Evolutionary conservation across 2,888 invertebrate species (phyloP).

Genomic region (Xylota sylvarum): DNA sequence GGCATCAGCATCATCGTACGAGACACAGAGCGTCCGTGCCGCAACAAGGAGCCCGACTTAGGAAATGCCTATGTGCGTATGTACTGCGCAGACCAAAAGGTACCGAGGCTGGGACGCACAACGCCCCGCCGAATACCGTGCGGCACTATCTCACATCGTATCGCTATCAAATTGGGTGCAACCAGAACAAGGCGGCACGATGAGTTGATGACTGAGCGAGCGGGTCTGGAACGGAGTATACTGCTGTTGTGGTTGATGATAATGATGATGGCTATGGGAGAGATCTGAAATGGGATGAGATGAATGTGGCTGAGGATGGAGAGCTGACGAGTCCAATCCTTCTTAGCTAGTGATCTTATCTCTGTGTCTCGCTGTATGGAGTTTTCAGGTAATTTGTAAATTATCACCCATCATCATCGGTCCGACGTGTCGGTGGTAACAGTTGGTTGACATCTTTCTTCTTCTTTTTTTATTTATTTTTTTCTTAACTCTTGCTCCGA

Average conservation of each 20-base stretch:
- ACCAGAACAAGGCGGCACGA: slow-evolving; percentile 61
- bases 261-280: slow-evolving; percentile 56
- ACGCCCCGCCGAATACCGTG: slow-evolving; percentile 64
- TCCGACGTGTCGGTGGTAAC: slow-evolving; percentile 70
- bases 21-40: slow-evolving; percentile 20
- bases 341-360: slow-evolving; percentile 63
- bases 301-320: slow-evolving; percentile 60
- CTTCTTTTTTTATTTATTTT: slow-evolving; percentile 1
- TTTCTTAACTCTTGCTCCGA: slow-evolving; percentile 8
- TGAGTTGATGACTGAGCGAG: slow-evolving; percentile 35
- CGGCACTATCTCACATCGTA: slow-evolving; percentile 69
- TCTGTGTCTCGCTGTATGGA: slow-evolving; percentile 49
- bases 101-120: slow-evolving; percentile 63
- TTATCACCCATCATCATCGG: slow-evolving; percentile 76
- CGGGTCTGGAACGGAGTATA: background rate
- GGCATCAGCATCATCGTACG: slow-evolving; percentile 43
- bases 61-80: slow-evolving; percentile 72
- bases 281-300: slow-evolving; percentile 51
- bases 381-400: slow-evolving; percentile 76
- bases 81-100: slow-evolving; percentile 50
- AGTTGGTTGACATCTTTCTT: slow-evolving; percentile 69
- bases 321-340: slow-evolving; percentile 66
- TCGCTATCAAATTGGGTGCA: slow-evolving; percentile 77
- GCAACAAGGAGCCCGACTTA: slow-evolving; percentile 56
- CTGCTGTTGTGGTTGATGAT: slow-evolving; percentile 55